These are phyloP conservation scores for Cyclina sinensis DNA, from an alignment of 1,140 invertebrate genomes.

Conservation along the genomic window DNA sequence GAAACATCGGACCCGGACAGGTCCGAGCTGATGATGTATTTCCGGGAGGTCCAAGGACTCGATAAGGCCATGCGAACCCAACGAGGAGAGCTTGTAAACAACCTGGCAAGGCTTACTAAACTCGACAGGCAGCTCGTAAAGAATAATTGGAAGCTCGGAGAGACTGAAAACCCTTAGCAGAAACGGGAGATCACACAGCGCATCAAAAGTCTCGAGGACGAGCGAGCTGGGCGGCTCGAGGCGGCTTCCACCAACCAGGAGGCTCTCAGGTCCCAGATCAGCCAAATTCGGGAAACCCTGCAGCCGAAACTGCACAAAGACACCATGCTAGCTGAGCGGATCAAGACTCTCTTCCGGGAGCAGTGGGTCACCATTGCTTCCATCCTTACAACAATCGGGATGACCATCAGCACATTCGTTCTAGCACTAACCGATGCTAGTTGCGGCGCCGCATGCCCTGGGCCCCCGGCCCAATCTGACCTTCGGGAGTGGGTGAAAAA, in stretches of 20 bases:
- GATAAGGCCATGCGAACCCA: background rate
- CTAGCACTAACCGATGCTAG: background rate
- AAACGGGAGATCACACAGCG: background rate
- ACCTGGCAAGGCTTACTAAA: background rate
- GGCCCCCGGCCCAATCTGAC: background rate
- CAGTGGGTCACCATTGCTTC: background rate
- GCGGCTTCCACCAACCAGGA: conserved; percentile 13
- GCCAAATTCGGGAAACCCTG: conserved; percentile 11
- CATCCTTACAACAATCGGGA: background rate
- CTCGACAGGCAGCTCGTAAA: background rate
- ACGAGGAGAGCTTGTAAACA: background rate
- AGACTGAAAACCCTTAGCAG: background rate
- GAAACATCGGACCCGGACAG: too few species aligned
- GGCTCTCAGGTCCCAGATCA: too few species aligned
- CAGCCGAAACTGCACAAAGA: background rate
- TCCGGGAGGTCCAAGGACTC: background rate
- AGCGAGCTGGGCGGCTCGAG: background rate
- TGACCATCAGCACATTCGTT: background rate
- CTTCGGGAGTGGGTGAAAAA: background rate
- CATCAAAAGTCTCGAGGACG: background rate
- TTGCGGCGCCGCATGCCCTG: background rate
- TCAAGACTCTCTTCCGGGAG: background rate
- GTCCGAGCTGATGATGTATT: conserved; percentile 4
- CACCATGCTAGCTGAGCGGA: background rate
- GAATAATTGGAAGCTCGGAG: background rate